Base-by-base conservation (phyloP, 2,797 vertebrate species). In the Pogonophryne albipinna region DNA sequence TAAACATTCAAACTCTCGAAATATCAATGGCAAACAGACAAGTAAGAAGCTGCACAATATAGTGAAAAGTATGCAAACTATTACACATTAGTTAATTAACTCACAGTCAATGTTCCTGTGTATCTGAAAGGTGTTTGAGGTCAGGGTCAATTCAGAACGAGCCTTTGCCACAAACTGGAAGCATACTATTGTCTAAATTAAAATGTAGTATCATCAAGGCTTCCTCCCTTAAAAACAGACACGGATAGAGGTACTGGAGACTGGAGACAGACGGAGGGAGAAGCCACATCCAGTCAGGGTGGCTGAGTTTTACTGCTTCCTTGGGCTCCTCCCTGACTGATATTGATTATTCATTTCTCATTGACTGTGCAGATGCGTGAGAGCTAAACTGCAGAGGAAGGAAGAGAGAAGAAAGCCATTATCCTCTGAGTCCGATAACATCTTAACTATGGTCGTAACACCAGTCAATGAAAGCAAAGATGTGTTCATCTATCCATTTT, bases 341-440 rank as follows among this genome's bases (percentile, higher is more conserved):
- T 74, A 85, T 85, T 85, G 86, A 86, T 85, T 86, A 74, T 86
- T 82, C 44, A 83, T 86, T 87, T 85, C 65, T 85, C 53, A 71
- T 72, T 51, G 67, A 76, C 76, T 76, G 65, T 41, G 66, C 49
- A 80, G 67, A 82, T 66, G 77, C 69, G 75, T 41, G 45, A 73
- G 59, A 64, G 49, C 47, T 49, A 75, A 63, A 56, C 60, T 52
- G 47, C 63, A 69, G 70, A 44, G 61, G 57, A 41, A 51, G 44
- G 23, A 57, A 49, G 20, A 72, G 27, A 64, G 52, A 8, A 61
- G n/a, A 12, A 50, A 58, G 72, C 63, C 6, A 3, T 70, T 58
- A 41, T 63, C 62, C 52, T 46, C 3, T 10, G 0, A 34, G 58
- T 57, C 59, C 47, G 1, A 27, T 34, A 66, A 71, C 59, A 69